Percentiles rank a stretch among this genome's conserved stretches.
Evolutionary conservation across 1,140 invertebrate species (phyloP).

Genomic region (Andricus grossulariae): DNA sequence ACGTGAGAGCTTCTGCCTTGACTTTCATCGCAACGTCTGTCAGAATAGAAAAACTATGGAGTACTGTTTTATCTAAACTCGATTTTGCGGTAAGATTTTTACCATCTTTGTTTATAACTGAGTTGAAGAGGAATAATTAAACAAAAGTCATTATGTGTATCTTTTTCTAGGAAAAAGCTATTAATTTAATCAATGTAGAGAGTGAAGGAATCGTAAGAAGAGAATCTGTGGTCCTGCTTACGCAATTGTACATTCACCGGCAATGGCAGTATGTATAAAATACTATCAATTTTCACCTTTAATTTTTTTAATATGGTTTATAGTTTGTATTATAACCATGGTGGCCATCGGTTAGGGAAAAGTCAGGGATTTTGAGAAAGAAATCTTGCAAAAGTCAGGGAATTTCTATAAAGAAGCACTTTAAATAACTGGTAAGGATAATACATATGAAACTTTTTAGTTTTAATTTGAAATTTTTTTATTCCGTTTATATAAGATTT

Average conservation of each 20-base stretch:
- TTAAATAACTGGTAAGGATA: no score
- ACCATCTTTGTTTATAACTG: slow-evolving; percentile 65
- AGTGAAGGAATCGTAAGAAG: slow-evolving; percentile 85
- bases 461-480: no score
- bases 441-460: no score
- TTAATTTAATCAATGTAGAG: slow-evolving; percentile 80
- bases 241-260: slow-evolving; percentile 80
- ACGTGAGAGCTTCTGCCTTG: slow-evolving; percentile 84
- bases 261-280: slow-evolving; percentile 76
- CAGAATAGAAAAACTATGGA: slow-evolving; percentile 81
- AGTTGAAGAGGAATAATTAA: slow-evolving; percentile 73
- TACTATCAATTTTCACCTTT: neutral
- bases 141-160: neutral
- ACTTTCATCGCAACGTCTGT: slow-evolving; percentile 82
- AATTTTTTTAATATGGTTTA: slow-evolving; percentile 16
- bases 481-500: no score
- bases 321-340: neutral
- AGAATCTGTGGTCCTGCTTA: slow-evolving; percentile 81
- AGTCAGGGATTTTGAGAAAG: no score
- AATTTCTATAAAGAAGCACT: no score
- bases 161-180: slow-evolving; percentile 79
- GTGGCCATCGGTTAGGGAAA: no score
- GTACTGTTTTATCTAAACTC: slow-evolving; percentile 77
- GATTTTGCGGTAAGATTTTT: slow-evolving; percentile 79
- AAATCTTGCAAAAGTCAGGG: no score